A percentile compares a stretch with the other conserved stretches of the same genome.
Conservation (phyloP, 2,888 invertebrate genomes). For the Nomada flava region DNA sequence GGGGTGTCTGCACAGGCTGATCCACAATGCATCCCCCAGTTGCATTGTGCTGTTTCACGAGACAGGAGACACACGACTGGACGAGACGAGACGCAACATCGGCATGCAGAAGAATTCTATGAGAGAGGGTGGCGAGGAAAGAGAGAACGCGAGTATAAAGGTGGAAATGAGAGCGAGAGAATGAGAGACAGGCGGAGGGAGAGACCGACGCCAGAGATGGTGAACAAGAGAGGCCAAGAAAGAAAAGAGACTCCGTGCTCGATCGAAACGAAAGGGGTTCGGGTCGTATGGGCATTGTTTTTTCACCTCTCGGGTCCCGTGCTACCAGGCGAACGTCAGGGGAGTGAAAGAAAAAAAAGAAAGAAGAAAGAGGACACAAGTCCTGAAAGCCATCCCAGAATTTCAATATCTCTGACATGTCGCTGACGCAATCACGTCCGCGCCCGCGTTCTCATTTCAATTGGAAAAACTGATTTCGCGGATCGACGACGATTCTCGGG, state of each 20-base stretch:
- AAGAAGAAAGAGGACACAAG: constrained; percentile 42
- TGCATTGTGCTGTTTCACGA: constrained; percentile 72
- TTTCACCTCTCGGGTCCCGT: constrained; percentile 66
- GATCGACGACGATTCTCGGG: neutral
- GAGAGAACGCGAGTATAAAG: constrained; percentile 42
- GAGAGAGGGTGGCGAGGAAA: constrained; percentile 68
- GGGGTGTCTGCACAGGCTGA: constrained; percentile 68
- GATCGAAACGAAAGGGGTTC: constrained; percentile 66
- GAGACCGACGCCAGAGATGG: constrained; percentile 36
- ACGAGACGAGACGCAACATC: constrained; percentile 56
- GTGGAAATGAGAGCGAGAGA: neutral
- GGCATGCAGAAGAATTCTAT: constrained; percentile 75
- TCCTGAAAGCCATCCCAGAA: constrained; percentile 57
- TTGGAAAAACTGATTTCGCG: constrained; percentile 40
- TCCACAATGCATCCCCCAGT: constrained; percentile 72
- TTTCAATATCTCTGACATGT: constrained; percentile 50
- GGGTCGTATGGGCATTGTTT: constrained; percentile 71
- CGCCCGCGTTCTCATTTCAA: constrained; percentile 21
- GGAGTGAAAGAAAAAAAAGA: neutral
- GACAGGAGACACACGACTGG: constrained; percentile 58
- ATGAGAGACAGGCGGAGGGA: neutral
- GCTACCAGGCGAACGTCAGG: constrained; percentile 35
- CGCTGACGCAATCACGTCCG: neutral
- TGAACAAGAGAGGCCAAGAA: constrained; percentile 57
- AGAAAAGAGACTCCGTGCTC: constrained; percentile 58